A percentile compares a stretch with the other conserved stretches of the same genome.
Evolutionary conservation across 2,888 invertebrate genomes (phyloP).

Genomic region (Callinectes sapidus): DNA sequence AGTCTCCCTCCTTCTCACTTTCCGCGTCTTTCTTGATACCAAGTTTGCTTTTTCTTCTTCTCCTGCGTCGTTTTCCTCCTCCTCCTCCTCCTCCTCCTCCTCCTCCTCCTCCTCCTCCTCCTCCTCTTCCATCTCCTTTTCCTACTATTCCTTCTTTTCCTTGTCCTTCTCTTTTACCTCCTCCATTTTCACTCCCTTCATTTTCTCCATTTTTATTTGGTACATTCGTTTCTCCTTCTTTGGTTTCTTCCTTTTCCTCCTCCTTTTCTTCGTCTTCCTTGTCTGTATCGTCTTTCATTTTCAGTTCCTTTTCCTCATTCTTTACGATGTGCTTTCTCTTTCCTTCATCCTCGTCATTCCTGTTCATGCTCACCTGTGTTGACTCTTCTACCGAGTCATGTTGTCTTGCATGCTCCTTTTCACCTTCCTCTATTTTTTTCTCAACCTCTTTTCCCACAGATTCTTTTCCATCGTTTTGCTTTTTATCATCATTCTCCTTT

Average conservation of each 20-base stretch:
- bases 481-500: neutral
- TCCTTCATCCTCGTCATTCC: neutral
- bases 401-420: neutral
- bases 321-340: neutral
- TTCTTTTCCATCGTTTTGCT: neutral
- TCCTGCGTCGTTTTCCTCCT: constrained; percentile 24
- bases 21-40: neutral
- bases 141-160: neutral
- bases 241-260: neutral
- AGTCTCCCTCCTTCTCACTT: constrained; percentile 10
- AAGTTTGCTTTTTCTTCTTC: neutral
- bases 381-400: neutral
- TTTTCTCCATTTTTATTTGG: neutral
- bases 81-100: neutral
- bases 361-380: neutral
- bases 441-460: neutral
- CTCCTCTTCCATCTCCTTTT: neutral
- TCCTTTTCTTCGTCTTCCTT: neutral
- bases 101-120: neutral
- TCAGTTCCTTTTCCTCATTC: neutral
- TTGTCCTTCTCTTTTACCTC: neutral
- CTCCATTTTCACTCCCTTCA: neutral
- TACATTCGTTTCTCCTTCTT: neutral
- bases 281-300: constrained; percentile 13
- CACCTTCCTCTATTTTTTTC: neutral